Evolutionary conservation across 2,888 invertebrate species (phyloP).

Genomic region (Odontocolon sp.): DNA sequence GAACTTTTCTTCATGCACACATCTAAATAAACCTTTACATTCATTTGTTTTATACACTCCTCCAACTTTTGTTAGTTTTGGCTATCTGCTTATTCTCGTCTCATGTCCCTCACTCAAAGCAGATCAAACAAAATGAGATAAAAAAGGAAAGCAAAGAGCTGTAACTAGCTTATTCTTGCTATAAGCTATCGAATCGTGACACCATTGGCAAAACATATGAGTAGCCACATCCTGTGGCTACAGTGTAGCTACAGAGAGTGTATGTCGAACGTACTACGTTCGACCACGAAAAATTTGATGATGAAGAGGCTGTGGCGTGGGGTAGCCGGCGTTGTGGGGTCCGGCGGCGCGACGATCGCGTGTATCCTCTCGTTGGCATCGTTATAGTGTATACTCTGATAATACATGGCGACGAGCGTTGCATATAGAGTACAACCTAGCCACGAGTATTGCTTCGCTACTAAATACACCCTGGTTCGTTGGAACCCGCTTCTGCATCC

Average conservation of each 20-base stretch:
- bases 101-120: too few relatives aligned
- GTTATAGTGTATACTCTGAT: conserved; percentile 77
- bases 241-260: neutral
- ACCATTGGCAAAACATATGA: neutral
- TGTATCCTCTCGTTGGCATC: conserved; percentile 68
- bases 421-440: neutral
- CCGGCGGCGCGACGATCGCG: conserved; percentile 66
- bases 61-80: too few relatives aligned
- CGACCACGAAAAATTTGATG: conserved; percentile 70
- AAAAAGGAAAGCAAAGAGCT: too few relatives aligned
- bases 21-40: too few relatives aligned
- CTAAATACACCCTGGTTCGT: conserved; percentile 24
- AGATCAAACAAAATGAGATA: too few relatives aligned
- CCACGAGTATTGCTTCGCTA: conserved; percentile 23
- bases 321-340: conserved; percentile 65
- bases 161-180: too few relatives aligned
- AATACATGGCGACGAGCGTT: conserved; percentile 66
- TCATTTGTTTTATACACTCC: too few relatives aligned
- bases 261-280: conserved; percentile 26
- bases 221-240: neutral
- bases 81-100: too few relatives aligned
- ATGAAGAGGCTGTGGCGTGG: conserved; percentile 71
- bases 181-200: neutral
- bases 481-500: conserved; percentile 6
- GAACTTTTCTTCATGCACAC: too few relatives aligned